Conservation (phyloP, 2,888 invertebrate genomes). For the Ecdyonurus torrentis region DNA sequence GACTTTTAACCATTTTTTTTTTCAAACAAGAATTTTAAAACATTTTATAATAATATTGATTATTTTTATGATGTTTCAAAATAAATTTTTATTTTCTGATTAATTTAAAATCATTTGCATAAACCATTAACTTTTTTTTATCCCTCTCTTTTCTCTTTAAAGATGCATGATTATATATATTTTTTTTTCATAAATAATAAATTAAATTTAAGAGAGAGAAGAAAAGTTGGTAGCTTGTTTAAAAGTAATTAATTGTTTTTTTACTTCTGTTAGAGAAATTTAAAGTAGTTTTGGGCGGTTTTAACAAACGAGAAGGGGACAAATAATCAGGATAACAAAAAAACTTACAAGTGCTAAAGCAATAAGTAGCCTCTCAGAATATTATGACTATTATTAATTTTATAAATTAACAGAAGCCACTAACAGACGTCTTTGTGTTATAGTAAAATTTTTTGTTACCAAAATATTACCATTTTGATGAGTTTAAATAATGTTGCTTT, state of each 20-base stretch:
- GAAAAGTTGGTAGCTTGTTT: neutral
- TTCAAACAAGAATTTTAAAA: neutral
- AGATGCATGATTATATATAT: neutral
- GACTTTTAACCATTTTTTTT: neutral
- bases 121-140: neutral
- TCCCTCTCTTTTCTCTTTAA: neutral
- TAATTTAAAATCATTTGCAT: neutral
- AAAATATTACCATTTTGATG: neutral
- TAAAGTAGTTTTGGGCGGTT: neutral
- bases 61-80: neutral
- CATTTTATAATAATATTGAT: neutral
- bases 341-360: too few species aligned
- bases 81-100: neutral
- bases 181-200: neutral
- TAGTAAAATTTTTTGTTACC: too few species aligned
- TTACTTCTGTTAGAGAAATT: too few species aligned
- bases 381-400: neutral
- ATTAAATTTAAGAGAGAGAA: neutral
- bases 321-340: too few species aligned
- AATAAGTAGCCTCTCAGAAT: too few species aligned
- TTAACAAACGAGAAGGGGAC: too few species aligned
- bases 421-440: neutral
- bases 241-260: neutral
- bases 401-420: neutral
- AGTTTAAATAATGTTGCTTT: neutral